phyloP scores from a whole-genome alignment of 2,797 vertebrate genomes.

The Bradypodion ventrale region DNA sequence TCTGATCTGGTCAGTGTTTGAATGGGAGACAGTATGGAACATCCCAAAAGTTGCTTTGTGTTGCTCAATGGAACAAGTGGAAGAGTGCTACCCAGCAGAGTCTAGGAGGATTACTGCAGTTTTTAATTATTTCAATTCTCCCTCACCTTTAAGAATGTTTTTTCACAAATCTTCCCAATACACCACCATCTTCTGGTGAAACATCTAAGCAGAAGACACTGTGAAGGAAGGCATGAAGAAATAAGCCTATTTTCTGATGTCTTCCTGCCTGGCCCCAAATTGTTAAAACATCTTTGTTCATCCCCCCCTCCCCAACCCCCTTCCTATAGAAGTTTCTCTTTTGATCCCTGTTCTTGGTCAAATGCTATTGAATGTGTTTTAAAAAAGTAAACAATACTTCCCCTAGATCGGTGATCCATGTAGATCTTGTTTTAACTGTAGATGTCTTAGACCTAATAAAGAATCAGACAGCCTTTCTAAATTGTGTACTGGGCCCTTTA shows the following conservation, averaged over 20 bases:
- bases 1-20: neutral
- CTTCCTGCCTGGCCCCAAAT: accelerated
- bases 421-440: constrained; percentile 10
- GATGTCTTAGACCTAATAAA: constrained; percentile 31
- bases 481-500: neutral
- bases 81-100: neutral
- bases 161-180: neutral
- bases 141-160: neutral
- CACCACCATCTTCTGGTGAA: too few relatives aligned
- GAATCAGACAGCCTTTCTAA: accelerated
- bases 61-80: neutral
- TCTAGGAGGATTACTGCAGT: neutral
- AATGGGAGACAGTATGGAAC: neutral
- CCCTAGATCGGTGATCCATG: neutral
- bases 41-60: too few relatives aligned
- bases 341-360: constrained; percentile 17
- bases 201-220: neutral
- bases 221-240: neutral
- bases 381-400: neutral
- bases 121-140: neutral
- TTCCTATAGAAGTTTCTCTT: neutral
- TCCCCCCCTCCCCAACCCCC: neutral
- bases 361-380: neutral
- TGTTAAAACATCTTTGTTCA: neutral
- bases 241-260: neutral